Base-by-base conservation (phyloP, 2,113 vertebrate species). In the Hemichromis elongatus region DNA sequence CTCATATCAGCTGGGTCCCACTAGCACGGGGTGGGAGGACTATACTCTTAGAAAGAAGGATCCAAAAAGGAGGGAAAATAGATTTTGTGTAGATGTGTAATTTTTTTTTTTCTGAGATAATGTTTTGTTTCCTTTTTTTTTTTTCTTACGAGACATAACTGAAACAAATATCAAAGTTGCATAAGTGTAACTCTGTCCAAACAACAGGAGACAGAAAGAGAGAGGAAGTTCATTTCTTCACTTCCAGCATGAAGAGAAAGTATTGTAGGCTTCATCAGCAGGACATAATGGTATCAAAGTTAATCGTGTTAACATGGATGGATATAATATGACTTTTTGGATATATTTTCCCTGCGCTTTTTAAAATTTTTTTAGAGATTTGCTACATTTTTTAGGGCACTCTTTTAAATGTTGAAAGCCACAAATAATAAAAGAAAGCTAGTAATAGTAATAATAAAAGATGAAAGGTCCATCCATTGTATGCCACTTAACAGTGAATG, bases 1-100 rank as follows among this genome's bases (percentile, higher is more conserved):
- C 85, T 92, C 84, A 84, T 82, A 94, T 91, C 89, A 83, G 86
- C 79, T 66, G 82, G 79, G 63, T 82, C 90, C 89, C 87, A 81
- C 11, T 88, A 82, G 89, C 54, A 87, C 21, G 26, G 26, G 68
- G 61, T 70, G 35, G 21, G 54, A 88, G 40, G 80, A 82, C 53
- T 83, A 47, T 50, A 45, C 6, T 82, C 30, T 42, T 30, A 54
- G n/a, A 56, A 50, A 50, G 56, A 81, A 54, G 24, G 28, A 3
- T 21, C n/a, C 4, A 3, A 61, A 81, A 73, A 61, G 5, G 28
- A 35, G 45, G 47, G 37, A 5, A 75, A 75, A 75, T 30, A 75
- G 42, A 75, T 75, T 50, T 47, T 50, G 26, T n/a, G n/a, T n/a
- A n/a, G n/a, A 33, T 13, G 70, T 75, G 26, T 33, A 52, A n/a